Evolutionary conservation across 2,797 vertebrate genomes (phyloP).

Genomic region (Sciurus carolinensis): DNA sequence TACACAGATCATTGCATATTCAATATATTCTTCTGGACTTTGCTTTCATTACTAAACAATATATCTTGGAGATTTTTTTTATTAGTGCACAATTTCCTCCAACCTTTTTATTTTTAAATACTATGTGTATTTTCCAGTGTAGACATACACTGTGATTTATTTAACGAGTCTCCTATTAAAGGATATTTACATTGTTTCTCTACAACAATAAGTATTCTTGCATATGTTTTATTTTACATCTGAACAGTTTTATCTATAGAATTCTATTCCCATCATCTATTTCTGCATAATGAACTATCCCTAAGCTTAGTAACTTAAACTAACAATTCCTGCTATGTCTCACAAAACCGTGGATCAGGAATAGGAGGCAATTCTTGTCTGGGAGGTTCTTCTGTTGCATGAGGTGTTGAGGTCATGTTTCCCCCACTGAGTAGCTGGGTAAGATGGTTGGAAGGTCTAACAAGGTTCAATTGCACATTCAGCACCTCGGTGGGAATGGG

Average conservation of each 20-base stretch:
- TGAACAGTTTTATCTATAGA: neutral
- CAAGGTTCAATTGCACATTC: neutral
- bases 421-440: neutral
- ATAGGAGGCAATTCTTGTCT: neutral
- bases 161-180: neutral
- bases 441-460: neutral
- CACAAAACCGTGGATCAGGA: neutral
- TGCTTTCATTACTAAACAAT: slow-evolving; percentile 30
- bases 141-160: neutral
- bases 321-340: neutral
- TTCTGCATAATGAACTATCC: neutral
- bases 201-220: neutral
- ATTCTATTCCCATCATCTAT: neutral
- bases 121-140: neutral
- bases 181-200: neutral
- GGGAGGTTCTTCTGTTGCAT: neutral
- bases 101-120: neutral
- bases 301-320: neutral
- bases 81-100: neutral
- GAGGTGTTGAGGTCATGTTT: neutral
- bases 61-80: neutral
- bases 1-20: neutral
- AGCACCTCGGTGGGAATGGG: neutral
- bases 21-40: neutral
- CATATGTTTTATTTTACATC: neutral